Evolutionary conservation across 1,140 invertebrate species (phyloP), one percentile per base, ranked within the genome.

Genomic region (Drosophila subobscura): DNA sequence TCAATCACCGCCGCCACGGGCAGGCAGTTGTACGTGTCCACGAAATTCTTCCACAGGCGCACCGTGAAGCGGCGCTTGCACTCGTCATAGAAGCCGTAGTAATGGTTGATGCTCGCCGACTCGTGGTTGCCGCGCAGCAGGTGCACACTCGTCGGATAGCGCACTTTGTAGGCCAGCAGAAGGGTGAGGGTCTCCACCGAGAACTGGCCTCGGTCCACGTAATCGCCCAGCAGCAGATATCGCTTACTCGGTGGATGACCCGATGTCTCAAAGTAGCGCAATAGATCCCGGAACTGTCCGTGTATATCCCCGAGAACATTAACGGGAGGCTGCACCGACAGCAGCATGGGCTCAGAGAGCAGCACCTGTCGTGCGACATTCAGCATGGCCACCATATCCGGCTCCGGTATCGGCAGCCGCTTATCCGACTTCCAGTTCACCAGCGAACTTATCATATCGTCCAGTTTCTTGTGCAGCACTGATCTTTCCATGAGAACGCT

Each of bases 231-330:
- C 93, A 99, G 99, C 49, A 99, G 93, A 93, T 99, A 99, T 92
- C 99, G 99, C 37, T 97, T 97, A 92, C 99, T 98, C 27, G 99
- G 99, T 37, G 99, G 99, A 92, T 99, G 99, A n/a, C 98, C 98
- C 55, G 98, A 98, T 91, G 99, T 99, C 90, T 99, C 98, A 92
- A 99, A 99, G 70, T 99, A 93, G 88, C 98, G 95, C 67, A 99
- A 92, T 27, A 99, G 93, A 93, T 99, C 99, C 91, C 97, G 98
- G 92, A 99, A 99, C 92, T 98, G 97, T 63, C 99, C 99, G 92
- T 99, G 99, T 86, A 99, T 99, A 92, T 99, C 99, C 93, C 97
- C 97, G 93, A 98, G 99, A 83, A 99, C 99, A 93, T 99, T 99
- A 29, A 99, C 92, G 46, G 98, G 98, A 47, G 98, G 98, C 93